phyloP scores from a whole-genome alignment of 2,797 vertebrate species.

The Spinus pinus region DNA sequence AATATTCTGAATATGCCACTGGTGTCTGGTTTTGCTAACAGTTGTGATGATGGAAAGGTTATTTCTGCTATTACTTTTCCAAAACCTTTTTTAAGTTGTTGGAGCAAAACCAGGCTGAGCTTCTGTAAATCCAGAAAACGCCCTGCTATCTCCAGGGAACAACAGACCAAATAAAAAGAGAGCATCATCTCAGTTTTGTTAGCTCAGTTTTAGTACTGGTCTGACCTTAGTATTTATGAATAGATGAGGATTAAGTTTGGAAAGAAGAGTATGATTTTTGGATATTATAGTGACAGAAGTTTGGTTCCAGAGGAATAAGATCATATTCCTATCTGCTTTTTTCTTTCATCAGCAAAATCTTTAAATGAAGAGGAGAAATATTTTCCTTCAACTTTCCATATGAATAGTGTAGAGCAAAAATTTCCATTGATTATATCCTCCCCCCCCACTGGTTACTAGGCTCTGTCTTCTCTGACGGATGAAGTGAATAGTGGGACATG shows the following conservation, averaged over 20 bases:
- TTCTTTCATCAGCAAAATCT: conserved; percentile 9
- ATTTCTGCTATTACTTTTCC: background rate
- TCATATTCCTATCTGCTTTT: background rate
- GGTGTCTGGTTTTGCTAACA: conserved; percentile 4
- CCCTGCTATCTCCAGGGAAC: background rate
- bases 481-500: background rate
- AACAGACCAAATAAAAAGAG: background rate
- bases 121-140: background rate
- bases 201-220: background rate
- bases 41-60: conserved; percentile 13
- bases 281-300: background rate
- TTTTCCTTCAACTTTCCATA: background rate
- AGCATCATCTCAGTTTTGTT: background rate
- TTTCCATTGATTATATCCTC: background rate
- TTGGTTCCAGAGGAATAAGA: background rate
- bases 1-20: background rate
- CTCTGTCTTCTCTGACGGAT: background rate
- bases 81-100: background rate
- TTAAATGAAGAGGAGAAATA: background rate
- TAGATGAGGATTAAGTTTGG: background rate
- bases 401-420: background rate
- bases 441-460: background rate
- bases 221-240: background rate
- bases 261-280: background rate
- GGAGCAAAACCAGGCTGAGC: background rate